These are phyloP conservation scores for Pseudolaguvia tuberculata DNA, from an alignment of 2,113 vertebrate species.

Conservation along the genomic window DNA sequence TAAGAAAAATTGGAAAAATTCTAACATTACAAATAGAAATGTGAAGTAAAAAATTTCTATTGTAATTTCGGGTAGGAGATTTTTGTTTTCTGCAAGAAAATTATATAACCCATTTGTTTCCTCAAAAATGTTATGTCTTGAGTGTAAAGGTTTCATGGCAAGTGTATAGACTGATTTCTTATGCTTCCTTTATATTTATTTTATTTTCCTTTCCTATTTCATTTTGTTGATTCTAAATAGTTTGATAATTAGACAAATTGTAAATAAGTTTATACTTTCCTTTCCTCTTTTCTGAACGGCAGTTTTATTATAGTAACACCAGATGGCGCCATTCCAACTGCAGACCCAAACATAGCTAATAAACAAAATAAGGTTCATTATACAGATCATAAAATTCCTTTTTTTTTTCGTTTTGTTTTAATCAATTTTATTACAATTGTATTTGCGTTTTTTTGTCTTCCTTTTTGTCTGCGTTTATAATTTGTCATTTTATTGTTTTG, in stretches of 20 bases:
- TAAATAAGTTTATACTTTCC: not conserved
- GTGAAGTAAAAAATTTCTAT: not conserved
- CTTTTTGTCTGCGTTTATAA: no score
- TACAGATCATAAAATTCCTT: no score
- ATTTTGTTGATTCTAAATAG: not conserved
- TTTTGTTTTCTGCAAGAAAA: not conserved
- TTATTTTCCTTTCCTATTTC: not conserved
- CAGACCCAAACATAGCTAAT: not conserved
- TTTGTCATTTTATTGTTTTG: no score
- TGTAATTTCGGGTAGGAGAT: no score
- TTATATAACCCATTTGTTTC: not conserved
- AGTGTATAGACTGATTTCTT: not conserved
- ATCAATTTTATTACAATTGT: no score
- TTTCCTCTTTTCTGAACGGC: not conserved
- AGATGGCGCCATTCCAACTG: constrained; percentile 33
- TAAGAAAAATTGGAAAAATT: not conserved
- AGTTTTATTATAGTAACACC: constrained; percentile 17
- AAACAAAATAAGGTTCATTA: no score
- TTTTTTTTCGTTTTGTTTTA: no score
- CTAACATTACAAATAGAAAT: no score
- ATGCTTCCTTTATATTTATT: not conserved
- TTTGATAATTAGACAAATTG: not conserved
- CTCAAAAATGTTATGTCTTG: not conserved
- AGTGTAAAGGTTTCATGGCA: not conserved
- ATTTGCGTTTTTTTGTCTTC: no score